Base-by-base conservation (phyloP, 1,140 invertebrate species). In the Aphis gossypii region DNA sequence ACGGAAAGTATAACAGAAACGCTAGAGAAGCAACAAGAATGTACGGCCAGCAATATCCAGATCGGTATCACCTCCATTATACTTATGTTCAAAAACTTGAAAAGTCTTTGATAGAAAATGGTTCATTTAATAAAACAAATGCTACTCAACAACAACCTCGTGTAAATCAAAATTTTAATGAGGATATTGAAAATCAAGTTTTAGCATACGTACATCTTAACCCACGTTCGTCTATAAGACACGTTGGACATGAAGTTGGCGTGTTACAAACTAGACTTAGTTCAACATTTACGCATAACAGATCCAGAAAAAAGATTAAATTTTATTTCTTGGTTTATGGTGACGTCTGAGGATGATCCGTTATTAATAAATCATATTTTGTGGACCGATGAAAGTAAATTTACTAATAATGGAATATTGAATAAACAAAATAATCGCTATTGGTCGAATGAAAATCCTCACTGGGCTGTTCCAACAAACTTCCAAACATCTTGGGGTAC, bases 71-170 rank as follows among this genome's bases (percentile, higher is more conserved):
- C 25, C 60, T 2, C 5, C 6, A 68, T 68, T 14, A 14, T 68
- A 68, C 60, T 68, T 68, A 68, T 68, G 60, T 68, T n/a, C 60
- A 68, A n/a, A 68, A 68, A n/a, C 60, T 68, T 68, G 60, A 68
- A 68, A 68, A 68, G 30, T 68, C 60, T 2, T 56, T 68, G 11
- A 68, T n/a, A n/a, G 60, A 68, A 68, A 68, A n/a, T 68, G 60
- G 60, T 68, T 68, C 9, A 14, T 68, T 68, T 14, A 60, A 60
- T 56, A 56, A 2, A 56, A 56, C 54, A 56, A 60, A 60, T 60
- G 56, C 8, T 60, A 21, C 11, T 68, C 9, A 68, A 68, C 30
- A 68, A 68, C 60, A 68, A 68, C 30, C 30, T n/a, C 60, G n/a
- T n/a, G 60, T 5, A 68, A 68, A 68, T 68, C 25, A 8, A 68